Base-by-base conservation (phyloP, 2,113 vertebrate species). In the Zapornia atra region DNA sequence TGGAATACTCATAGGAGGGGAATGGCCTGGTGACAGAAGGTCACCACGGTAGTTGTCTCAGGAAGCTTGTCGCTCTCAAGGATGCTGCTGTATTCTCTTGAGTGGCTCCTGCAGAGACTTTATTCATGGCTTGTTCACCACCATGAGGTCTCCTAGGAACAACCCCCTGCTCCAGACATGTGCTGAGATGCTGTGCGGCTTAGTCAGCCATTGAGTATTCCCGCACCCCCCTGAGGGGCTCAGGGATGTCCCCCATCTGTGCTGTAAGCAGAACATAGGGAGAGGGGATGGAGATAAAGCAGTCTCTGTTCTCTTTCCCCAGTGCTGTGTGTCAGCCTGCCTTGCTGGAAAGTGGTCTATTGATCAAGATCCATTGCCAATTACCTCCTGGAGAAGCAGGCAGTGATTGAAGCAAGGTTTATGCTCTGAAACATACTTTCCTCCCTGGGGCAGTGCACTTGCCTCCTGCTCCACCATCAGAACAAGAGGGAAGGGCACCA, bases 321-420 rank as follows among this genome's bases (percentile, higher is more conserved):
- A 66, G n/a, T 33, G 18, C 48, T 0, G 0, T 71, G 63, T 69
- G 40, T 65, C 69, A 92, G 82, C 53, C 77, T 69, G 60, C 33
- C 46, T 71, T 0, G 0, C 66, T 91, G 91, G 53, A 84, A 93
- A 91, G 69, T 1, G 2, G 3, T 79, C 86, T 93, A 72, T 91
- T 91, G 88, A 92, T 96, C 81, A 86, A 38, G 57, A 71, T 68
- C 70, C 54, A 50, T 22, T 86, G 91, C 88, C 90, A 94, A 48
- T 76, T 86, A 68, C 34, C 95, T 96, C 91, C 86, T 36, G 19
- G 73, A 94, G 92, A 93, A 91, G 88, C 69, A 79, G 82, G 70
- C 81, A 70, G 59, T 59, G 91, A 84, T 48, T 82, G 73, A 90
- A 92, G 77, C 21, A 84, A 64, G 34, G 40, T 75, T 82, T 75